Evolutionary conservation across 2,113 vertebrate species (phyloP).

Genomic region (Chaetodon trifascialis): DNA sequence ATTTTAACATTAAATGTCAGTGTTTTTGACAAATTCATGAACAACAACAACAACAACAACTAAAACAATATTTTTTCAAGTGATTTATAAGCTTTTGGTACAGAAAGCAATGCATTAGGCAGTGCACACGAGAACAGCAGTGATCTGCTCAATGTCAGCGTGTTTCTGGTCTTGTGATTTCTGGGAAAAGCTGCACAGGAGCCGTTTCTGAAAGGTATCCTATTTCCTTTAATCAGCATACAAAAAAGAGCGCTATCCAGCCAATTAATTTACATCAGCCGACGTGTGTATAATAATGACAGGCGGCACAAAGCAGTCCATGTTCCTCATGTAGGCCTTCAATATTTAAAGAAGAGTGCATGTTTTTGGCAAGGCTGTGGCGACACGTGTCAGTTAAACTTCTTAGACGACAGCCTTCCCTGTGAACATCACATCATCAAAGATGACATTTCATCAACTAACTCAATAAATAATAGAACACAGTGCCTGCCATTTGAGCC

Average conservation of each 20-base stretch:
- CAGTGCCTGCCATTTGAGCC: constrained; percentile 71
- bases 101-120: neutral
- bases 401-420: constrained; percentile 70
- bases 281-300: constrained; percentile 72
- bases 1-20: constrained; percentile 8
- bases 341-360: constrained; percentile 79
- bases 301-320: constrained; percentile 68
- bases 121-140: neutral
- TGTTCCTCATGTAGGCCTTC: constrained; percentile 75
- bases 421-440: constrained; percentile 75
- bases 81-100: neutral
- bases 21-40: neutral
- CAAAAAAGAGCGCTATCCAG: constrained; percentile 53
- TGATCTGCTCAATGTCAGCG: neutral
- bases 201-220: constrained; percentile 37
- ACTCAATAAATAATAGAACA: constrained; percentile 82
- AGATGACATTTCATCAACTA: constrained; percentile 78
- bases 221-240: constrained; percentile 64
- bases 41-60: too few species aligned
- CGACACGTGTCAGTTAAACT: constrained; percentile 71
- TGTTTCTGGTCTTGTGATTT: constrained; percentile 19
- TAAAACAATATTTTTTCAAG: neutral
- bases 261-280: constrained; percentile 76
- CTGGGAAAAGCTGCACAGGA: constrained; percentile 13
- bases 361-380: constrained; percentile 66